Percentiles rank a stretch among this genome's conserved stretches.
Evolutionary conservation across 2,797 vertebrate genomes (phyloP).

Genomic region (Protonibea diacanthus): DNA sequence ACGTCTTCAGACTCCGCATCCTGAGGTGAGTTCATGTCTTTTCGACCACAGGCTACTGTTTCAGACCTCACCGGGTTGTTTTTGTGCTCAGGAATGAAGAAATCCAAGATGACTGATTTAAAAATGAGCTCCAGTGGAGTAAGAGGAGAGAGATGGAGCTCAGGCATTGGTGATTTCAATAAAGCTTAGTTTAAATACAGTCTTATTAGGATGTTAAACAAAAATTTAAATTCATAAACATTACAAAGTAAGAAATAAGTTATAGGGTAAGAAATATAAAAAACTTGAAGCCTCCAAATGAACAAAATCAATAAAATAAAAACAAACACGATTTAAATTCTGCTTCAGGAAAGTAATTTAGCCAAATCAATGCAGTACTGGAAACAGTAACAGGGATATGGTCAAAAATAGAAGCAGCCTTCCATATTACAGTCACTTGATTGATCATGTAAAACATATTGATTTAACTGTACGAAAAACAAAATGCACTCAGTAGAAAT

Average conservation of each 20-base stretch:
- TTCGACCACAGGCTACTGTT: neutral
- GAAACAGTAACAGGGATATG: neutral
- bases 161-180: neutral
- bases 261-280: neutral
- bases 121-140: neutral
- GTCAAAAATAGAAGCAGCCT: neutral
- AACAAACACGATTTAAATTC: neutral
- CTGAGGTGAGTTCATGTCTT: slow-evolving; percentile 45
- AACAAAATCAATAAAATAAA: neutral
- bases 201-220: neutral
- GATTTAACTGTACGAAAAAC: too few species aligned
- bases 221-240: neutral
- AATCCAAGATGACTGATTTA: slow-evolving; percentile 2
- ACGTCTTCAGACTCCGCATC: slow-evolving; percentile 11
- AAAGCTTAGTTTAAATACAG: neutral
- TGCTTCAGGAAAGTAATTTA: neutral
- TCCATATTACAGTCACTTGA: neutral
- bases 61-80: slow-evolving; percentile 5
- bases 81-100: slow-evolving; percentile 2
- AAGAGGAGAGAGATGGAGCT: neutral
- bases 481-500: too few species aligned
- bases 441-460: too few species aligned
- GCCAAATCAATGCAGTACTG: neutral
- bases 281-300: neutral
- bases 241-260: neutral